Conservation (phyloP, 2,113 vertebrate genomes). For the Pteruthius melanotis region DNA sequence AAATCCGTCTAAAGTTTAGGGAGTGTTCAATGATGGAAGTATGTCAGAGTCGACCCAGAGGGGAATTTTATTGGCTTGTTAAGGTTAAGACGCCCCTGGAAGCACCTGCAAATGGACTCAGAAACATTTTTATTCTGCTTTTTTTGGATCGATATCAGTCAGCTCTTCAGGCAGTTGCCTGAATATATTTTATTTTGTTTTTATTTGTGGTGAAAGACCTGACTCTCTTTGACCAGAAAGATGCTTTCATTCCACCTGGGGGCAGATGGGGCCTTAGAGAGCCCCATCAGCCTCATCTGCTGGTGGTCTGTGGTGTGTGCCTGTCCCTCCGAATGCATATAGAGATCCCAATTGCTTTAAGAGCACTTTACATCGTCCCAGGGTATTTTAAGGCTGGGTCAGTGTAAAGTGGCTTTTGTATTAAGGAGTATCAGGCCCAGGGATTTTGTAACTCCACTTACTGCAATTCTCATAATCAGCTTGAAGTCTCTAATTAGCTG, state of each 20-base stretch:
- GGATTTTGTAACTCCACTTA: slow-evolving; percentile 41
- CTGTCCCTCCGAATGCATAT: accelerated
- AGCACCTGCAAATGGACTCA: not conserved
- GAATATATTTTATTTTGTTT: not conserved
- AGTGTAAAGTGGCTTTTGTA: slow-evolving; percentile 43
- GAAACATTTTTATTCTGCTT: not conserved
- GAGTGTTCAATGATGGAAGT: not conserved
- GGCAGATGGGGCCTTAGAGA: not conserved
- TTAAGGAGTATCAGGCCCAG: slow-evolving; percentile 13
- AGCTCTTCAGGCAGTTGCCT: not conserved
- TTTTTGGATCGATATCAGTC: not conserved
- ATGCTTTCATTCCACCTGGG: not conserved
- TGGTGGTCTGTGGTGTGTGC: not conserved
- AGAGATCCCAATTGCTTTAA: not conserved
- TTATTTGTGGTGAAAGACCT: not conserved
- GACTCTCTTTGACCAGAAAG: not conserved
- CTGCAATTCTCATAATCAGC: slow-evolving; percentile 51
- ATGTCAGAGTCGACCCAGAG: accelerated
- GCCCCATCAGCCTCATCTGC: not conserved
- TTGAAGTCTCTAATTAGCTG: slow-evolving; percentile 51
- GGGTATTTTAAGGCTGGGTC: slow-evolving; percentile 13
- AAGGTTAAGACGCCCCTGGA: not conserved
- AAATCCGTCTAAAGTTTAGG: not conserved
- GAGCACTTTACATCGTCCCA: not conserved
- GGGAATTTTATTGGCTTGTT: not conserved